Evolutionary conservation across 1,140 invertebrate genomes (phyloP).

Genomic region (Megalopta genalis): DNA sequence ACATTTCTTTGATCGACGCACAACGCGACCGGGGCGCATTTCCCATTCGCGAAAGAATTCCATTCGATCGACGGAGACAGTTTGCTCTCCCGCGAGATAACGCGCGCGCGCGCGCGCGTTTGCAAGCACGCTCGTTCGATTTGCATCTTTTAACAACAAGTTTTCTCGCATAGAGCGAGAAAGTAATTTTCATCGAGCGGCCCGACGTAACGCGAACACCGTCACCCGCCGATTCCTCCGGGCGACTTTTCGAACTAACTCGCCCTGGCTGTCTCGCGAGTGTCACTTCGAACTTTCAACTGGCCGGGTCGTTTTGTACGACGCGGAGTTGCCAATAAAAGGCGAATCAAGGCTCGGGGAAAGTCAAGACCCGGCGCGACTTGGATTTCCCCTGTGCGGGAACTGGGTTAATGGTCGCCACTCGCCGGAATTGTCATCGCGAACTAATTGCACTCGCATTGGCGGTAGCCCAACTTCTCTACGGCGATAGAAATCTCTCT

Average conservation of each 20-base stretch:
- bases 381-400: constrained; percentile 19
- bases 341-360: not conserved
- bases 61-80: not conserved
- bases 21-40: no score
- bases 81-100: no score
- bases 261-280: not conserved
- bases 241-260: not conserved
- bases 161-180: not conserved
- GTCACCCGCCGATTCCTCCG: not conserved
- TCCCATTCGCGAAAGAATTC: not conserved
- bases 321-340: not conserved
- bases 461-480: constrained; percentile 59
- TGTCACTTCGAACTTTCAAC: not conserved
- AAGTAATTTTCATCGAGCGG: constrained; percentile 7
- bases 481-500: constrained; percentile 31
- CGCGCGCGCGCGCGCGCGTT: not conserved
- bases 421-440: constrained; percentile 69
- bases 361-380: not conserved
- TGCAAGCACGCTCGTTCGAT: no score
- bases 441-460: constrained; percentile 67
- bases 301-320: not conserved
- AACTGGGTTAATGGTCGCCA: constrained; percentile 68
- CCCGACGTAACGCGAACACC: constrained; percentile 3
- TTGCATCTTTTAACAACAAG: constrained; percentile 14
- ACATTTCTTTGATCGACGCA: no score